Base-by-base conservation (phyloP, 2,888 invertebrate species). In the Torymus tubicola region DNA sequence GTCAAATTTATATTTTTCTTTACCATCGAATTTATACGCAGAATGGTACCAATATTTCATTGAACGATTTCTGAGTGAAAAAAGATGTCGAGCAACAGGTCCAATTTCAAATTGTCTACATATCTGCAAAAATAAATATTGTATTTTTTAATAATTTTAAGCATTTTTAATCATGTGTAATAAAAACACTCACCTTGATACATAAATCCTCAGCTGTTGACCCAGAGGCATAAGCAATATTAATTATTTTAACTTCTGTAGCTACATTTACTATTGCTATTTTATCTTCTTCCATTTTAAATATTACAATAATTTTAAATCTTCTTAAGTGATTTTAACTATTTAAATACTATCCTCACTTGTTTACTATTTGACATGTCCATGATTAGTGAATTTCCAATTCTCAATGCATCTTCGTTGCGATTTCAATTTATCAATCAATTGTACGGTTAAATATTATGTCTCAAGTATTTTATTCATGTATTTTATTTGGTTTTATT, bases 61-160 rank as follows among this genome's bases (percentile, higher is more conserved):
- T 61, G 93, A 93, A 86, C 92, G 93, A 84, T 94, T 92, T 86
- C 95, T 92, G 65, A 97, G 90, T 16, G 95, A 95, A 92, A 97
- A 97, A 70, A 97, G 91, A 86, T 96, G 94, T 81, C 96, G 92
- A 61, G 95, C 94, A 52, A 96, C 92, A 5, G 96, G 96, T 74
- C 95, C 94, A 87, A 98, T 96, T 13, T 93, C 93, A 83, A 95
- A 92, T 83, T 93, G 92, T 89, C 94, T 95, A 87, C 96, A 96
- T 83, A 96, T 91, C 87, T 93, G 52, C 14, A 82, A 84, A 70
- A 72, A 70, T 18, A 68, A 24, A 24, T 24, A 24, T 24, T 2
- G 2, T 24, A 3, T 24, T 24, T 24, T 2, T 24, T 24, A 24
- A 24, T 61, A 57, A 31, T 2, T 14, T 69, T 53, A 13, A 18